Evolutionary conservation across 1,140 invertebrate genomes (phyloP), one percentile per base, ranked within the genome.

Genomic region (Pachypsylla venusta): DNA sequence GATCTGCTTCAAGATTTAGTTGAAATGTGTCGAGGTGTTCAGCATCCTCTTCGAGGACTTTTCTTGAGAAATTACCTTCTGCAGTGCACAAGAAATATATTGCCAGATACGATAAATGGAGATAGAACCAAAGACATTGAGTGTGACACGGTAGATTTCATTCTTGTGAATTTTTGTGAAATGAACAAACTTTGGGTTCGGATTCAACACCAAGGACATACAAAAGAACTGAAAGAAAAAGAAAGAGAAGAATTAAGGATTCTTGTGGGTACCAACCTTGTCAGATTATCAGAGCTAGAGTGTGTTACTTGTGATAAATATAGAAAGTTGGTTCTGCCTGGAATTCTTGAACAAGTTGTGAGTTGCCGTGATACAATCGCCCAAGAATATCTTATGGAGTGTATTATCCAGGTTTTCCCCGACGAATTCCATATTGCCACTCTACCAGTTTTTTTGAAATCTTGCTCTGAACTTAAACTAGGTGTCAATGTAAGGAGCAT

Each of bases 171-270:
- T 76, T 99, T 99, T 73, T 92, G 92, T 3, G 97, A 99, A 76
- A 99, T 99, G 97, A 99, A 99, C 74, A 99, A 99, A 71, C 73
- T 99, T n/a, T 99, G 97, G 97, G 96, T 99, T 4, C 78, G 97
- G 59, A 99, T 99, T 96, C 96, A 99, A 72, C 94, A 99, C 76
- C 95, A 99, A 73, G 93, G 93, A 3, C 90, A 93, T 69, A 87
- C 85, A 16, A 81, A 84, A 67, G 93, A 97, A 63, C 83, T 93
- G 58, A 75, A 95, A 12, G 97, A 99, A 72, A 83, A 89, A 58
- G 97, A 99, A 74, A 77, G 97, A 14, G 88, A 96, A 66, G 97
- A 99, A 69, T 73, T 99, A 0, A 79, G 93, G 61, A 93, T 99
- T 64, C 75, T 98, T 26, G 91, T 94, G 13, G 91, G 91, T 20